Evolutionary conservation across 2,113 vertebrate genomes (phyloP).

Genomic region (Cottus gobio): DNA sequence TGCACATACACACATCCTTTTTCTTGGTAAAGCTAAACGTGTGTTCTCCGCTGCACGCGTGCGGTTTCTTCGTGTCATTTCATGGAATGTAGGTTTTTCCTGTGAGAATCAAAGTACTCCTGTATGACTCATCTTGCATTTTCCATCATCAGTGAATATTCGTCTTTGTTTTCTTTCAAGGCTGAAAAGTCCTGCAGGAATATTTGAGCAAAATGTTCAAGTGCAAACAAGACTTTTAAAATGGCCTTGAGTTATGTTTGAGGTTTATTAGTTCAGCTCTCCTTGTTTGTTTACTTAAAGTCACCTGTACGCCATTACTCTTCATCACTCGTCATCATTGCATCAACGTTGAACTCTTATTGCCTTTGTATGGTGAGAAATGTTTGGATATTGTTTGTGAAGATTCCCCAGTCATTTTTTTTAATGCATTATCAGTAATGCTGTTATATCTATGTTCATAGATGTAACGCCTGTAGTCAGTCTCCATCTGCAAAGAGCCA

Average conservation of each 20-base stretch:
- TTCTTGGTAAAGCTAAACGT: conserved; percentile 22
- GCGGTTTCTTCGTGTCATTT: neutral
- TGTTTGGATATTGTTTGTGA: conserved; percentile 10
- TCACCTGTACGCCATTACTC: conserved; percentile 35
- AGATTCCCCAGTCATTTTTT: conserved; percentile 3
- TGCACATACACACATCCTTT: too few relatives aligned
- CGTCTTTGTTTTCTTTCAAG: neutral
- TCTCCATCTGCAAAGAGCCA: neutral
- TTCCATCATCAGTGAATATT: neutral
- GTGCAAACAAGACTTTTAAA: conserved; percentile 15
- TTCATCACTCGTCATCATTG: conserved; percentile 9
- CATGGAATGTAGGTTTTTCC: neutral
- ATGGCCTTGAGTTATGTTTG: neutral
- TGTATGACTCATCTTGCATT: neutral
- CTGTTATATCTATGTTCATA: conserved; percentile 4
- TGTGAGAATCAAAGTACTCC: conserved; percentile 14
- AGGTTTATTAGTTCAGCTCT: neutral
- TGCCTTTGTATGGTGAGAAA: conserved; percentile 16
- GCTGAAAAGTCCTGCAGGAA: neutral
- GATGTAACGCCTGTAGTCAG: neutral
- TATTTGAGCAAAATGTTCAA: neutral
- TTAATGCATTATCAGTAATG: conserved; percentile 23
- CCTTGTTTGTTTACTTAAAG: neutral
- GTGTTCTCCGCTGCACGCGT: conserved; percentile 39
- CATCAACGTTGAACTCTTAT: neutral